These are phyloP conservation scores for Silurus glanis DNA, from an alignment of 2,113 vertebrate genomes.

Conservation along the genomic window DNA sequence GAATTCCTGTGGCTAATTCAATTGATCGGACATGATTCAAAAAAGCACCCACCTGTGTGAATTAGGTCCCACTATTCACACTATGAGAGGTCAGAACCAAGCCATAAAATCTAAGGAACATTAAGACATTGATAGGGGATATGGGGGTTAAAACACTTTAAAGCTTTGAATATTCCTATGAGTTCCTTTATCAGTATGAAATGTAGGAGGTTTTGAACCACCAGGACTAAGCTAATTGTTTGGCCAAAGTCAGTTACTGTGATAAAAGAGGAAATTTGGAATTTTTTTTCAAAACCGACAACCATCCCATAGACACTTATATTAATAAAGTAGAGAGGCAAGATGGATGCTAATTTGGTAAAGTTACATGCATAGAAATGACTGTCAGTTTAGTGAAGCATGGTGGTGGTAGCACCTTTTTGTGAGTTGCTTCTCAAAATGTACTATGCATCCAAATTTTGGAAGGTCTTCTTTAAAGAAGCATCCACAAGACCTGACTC, in stretches of 20 bases:
- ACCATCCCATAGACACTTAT: neutral
- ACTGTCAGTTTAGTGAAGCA: neutral
- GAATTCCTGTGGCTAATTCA: neutral
- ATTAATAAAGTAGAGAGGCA: neutral
- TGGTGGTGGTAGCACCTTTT: neutral
- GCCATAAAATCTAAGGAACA: neutral
- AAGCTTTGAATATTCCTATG: neutral
- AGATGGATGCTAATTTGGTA: neutral
- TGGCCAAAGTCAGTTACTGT: neutral
- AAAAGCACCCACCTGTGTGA: neutral
- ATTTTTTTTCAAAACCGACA: neutral
- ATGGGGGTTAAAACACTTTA: neutral
- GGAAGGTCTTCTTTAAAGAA: neutral
- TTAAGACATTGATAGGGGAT: neutral
- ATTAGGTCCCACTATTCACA: neutral
- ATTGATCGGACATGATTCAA: neutral
- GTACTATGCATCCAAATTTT: neutral
- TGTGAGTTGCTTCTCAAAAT: neutral
- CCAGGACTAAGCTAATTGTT: neutral
- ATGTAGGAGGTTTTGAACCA: neutral
- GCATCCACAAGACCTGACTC: neutral
- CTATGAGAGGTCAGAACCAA: neutral
- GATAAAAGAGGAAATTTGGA: too few relatives aligned
- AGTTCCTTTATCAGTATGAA: neutral
- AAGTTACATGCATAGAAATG: neutral